These are phyloP conservation scores for Atherix ibis DNA, from an alignment of 2,888 invertebrate species.

Conservation along the genomic window DNA sequence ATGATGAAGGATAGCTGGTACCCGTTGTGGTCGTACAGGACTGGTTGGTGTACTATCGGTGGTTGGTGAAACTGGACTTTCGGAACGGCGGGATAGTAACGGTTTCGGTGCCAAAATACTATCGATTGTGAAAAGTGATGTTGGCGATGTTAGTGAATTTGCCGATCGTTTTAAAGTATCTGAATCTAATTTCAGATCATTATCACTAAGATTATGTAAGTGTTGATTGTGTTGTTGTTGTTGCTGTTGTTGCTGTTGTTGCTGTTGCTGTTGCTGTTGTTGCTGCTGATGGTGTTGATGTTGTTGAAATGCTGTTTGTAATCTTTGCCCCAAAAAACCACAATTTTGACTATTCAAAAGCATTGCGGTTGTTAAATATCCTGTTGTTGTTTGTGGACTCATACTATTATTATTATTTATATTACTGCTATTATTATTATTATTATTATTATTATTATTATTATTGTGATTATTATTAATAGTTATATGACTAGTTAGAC, in stretches of 20 bases:
- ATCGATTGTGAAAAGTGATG: slow-evolving; percentile 69
- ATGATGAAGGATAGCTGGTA: slow-evolving; percentile 35
- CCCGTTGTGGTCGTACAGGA: slow-evolving; percentile 31
- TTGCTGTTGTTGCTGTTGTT: slow-evolving; percentile 24
- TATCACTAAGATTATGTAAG: too few species aligned
- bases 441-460: slow-evolving; percentile 4
- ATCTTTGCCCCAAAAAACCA: slow-evolving; percentile 28
- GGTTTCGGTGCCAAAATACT: slow-evolving; percentile 57
- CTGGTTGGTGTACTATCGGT: slow-evolving; percentile 37
- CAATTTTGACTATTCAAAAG: slow-evolving; percentile 31
- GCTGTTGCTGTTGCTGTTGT: slow-evolving; percentile 20
- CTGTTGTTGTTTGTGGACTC: slow-evolving; percentile 14
- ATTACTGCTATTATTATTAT: slow-evolving; percentile 6
- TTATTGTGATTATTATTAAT: slow-evolving; percentile 5
- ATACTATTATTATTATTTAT: slow-evolving; percentile 8
- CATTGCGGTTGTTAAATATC: slow-evolving; percentile 31
- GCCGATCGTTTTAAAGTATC: slow-evolving; percentile 8
- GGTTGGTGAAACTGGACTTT: slow-evolving; percentile 31
- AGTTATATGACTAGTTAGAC: slow-evolving; percentile 3
- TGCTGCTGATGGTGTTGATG: slow-evolving; percentile 20
- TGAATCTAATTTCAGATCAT: slow-evolving; percentile 6
- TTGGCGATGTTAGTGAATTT: slow-evolving; percentile 18
- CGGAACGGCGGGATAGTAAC: slow-evolving; percentile 18
- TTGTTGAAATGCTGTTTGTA: slow-evolving; percentile 28
- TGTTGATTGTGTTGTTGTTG: too few species aligned